A percentile compares a stretch with the other conserved stretches of the same genome.
phyloP scores from a whole-genome alignment of 2,113 vertebrate species.

The Electrona antarctica region DNA sequence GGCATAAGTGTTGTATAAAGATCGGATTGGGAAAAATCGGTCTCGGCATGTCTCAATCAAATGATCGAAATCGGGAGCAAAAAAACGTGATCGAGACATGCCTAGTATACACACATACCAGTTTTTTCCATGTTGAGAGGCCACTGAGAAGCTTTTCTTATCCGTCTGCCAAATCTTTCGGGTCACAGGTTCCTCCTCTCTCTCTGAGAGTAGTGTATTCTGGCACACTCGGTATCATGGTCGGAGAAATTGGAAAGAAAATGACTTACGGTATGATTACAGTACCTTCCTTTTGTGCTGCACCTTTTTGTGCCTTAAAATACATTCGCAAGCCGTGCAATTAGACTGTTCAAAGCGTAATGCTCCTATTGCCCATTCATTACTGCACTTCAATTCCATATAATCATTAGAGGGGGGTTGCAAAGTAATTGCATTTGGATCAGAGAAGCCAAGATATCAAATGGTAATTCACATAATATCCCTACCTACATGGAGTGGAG shows the following conservation, averaged over 20 bases:
- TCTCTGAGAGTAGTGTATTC: constrained; percentile 30
- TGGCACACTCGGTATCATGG: background rate
- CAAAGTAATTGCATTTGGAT: constrained; percentile 65
- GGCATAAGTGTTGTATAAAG: no score
- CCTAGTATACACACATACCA: no score
- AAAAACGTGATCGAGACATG: no score
- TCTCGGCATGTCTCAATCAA: no score
- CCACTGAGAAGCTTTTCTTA: constrained; percentile 28
- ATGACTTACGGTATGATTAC: background rate
- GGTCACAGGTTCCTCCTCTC: constrained; percentile 45
- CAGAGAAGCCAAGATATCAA: constrained; percentile 63
- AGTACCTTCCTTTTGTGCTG: constrained; percentile 10
- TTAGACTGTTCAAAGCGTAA: constrained; percentile 42
- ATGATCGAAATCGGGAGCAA: no score
- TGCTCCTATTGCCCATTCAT: constrained; percentile 41
- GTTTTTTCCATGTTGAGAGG: no score
- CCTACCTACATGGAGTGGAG: constrained; percentile 36
- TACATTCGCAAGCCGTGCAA: constrained; percentile 26
- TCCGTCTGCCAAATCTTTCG: constrained; percentile 60
- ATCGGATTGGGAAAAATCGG: no score
- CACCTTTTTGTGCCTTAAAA: background rate
- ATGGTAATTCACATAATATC: constrained; percentile 65
- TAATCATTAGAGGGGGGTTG: constrained; percentile 61
- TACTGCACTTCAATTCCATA: constrained; percentile 62
- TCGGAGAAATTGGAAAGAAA: background rate